Evolutionary conservation across 2,888 invertebrate genomes (phyloP).

Genomic region (Campaea margaritaria): DNA sequence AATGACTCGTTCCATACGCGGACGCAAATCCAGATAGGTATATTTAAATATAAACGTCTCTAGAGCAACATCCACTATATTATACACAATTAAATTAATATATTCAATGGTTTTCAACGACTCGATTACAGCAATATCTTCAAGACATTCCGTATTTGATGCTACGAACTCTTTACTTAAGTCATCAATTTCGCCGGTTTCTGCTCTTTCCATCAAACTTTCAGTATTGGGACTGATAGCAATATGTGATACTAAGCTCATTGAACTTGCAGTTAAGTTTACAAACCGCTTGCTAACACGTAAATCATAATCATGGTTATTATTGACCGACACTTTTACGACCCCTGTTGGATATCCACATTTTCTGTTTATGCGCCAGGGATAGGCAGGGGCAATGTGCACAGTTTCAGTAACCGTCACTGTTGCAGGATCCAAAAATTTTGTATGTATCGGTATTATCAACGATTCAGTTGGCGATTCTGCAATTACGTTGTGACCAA

Average conservation of each 20-base stretch:
- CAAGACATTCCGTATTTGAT: slow-evolving; percentile 15
- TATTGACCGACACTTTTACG: slow-evolving; percentile 52
- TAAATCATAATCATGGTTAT: slow-evolving; percentile 57
- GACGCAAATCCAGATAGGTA: slow-evolving; percentile 55
- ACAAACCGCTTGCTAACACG: slow-evolving; percentile 57
- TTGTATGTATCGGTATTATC: slow-evolving; percentile 57
- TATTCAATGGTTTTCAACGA: slow-evolving; percentile 43
- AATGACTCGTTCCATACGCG: slow-evolving; percentile 51
- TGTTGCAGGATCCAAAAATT: slow-evolving; percentile 42
- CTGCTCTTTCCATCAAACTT: slow-evolving; percentile 50
- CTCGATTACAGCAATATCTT: slow-evolving; percentile 31
- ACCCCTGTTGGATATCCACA: slow-evolving; percentile 54
- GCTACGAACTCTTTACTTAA: slow-evolving; percentile 42
- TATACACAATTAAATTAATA: slow-evolving; percentile 50
- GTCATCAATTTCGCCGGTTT: slow-evolving; percentile 44
- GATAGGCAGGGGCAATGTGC: slow-evolving; percentile 60
- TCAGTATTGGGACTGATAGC: slow-evolving; percentile 49
- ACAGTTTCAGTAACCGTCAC: slow-evolving; percentile 58
- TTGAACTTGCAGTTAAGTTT: slow-evolving; percentile 46
- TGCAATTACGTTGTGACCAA: slow-evolving; percentile 51
- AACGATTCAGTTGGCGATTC: slow-evolving; percentile 53
- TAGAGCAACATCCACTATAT: slow-evolving; percentile 57
- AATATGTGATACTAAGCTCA: slow-evolving; percentile 46
- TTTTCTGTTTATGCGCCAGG: slow-evolving; percentile 64
- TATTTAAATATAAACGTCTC: slow-evolving; percentile 64